These are phyloP conservation scores for Zosterops pallidus DNA, from an alignment of 2,113 vertebrate species.

Conservation along the genomic window DNA sequence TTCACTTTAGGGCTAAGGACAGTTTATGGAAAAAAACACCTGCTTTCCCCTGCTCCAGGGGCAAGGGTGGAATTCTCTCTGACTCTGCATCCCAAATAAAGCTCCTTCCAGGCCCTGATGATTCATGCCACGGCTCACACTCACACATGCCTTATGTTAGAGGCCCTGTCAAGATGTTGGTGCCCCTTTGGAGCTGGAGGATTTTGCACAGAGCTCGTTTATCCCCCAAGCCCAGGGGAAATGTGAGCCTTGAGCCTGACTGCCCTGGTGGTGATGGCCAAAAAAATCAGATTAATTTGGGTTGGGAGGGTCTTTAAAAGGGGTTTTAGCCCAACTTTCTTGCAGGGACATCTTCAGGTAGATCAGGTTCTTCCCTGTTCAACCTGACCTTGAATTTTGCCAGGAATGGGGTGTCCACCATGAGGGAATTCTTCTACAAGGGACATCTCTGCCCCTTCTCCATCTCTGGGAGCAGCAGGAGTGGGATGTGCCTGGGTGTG, in stretches of 20 bases:
- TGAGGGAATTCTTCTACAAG: too few relatives aligned
- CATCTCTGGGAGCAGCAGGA: fast-evolving
- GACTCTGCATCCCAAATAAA: conserved; percentile 66
- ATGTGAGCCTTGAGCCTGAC: neutral
- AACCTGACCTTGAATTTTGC: neutral
- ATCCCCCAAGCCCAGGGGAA: neutral
- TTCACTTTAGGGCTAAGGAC: conserved; percentile 62
- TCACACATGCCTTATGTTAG: conserved; percentile 67
- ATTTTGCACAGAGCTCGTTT: neutral
- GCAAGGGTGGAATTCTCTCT: conserved; percentile 63
- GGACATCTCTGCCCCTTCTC: fast-evolving
- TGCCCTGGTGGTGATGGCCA: neutral
- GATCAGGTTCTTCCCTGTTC: neutral
- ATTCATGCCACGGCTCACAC: conserved; percentile 47
- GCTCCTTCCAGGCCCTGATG: conserved; percentile 29
- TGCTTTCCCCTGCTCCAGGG: conserved; percentile 60
- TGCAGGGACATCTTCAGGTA: neutral
- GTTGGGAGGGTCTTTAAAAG: neutral
- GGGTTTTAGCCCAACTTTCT: neutral
- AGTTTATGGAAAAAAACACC: conserved; percentile 75
- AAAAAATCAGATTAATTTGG: neutral
- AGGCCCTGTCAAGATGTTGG: conserved; percentile 38
- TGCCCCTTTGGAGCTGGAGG: neutral
- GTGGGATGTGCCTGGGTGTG: fast-evolving
- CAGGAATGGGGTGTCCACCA: too few relatives aligned